phyloP scores from a whole-genome alignment of 1,140 invertebrate genomes.

The Trachelipus rathkii region DNA sequence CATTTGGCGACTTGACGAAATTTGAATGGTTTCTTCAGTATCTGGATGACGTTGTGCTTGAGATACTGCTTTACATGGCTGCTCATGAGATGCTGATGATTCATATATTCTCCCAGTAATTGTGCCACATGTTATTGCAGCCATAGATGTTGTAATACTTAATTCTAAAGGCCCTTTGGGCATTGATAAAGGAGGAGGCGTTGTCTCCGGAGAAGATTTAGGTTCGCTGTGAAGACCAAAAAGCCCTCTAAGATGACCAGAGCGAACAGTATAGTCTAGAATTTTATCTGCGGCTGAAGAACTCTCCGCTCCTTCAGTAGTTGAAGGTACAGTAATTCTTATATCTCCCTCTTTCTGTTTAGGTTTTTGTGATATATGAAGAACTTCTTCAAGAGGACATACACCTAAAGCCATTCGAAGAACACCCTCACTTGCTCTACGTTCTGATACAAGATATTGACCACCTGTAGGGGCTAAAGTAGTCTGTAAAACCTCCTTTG shows the following conservation, averaged over 20 bases:
- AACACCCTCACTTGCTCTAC: neutral
- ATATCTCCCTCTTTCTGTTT: neutral
- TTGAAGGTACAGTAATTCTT: neutral
- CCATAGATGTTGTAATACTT: neutral
- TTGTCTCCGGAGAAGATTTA: neutral
- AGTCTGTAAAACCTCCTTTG: neutral
- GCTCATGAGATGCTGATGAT: neutral
- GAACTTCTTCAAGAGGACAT: neutral
- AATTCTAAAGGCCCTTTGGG: neutral
- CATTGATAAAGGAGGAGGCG: neutral
- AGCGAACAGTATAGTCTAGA: neutral
- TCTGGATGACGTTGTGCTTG: neutral
- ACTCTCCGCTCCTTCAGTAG: neutral
- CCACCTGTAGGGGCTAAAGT: neutral
- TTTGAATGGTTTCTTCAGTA: neutral
- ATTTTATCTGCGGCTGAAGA: neutral
- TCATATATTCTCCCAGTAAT: neutral
- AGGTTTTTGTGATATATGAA: neutral
- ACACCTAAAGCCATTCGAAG: neutral
- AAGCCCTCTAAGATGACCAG: neutral
- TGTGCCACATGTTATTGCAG: neutral
- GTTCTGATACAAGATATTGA: neutral
- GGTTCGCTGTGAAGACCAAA: neutral
- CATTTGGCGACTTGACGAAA: neutral
- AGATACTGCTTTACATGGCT: neutral